These are phyloP conservation scores for Sebastes vulpes DNA, from an alignment of 2,797 vertebrate species.

Conservation along the genomic window DNA sequence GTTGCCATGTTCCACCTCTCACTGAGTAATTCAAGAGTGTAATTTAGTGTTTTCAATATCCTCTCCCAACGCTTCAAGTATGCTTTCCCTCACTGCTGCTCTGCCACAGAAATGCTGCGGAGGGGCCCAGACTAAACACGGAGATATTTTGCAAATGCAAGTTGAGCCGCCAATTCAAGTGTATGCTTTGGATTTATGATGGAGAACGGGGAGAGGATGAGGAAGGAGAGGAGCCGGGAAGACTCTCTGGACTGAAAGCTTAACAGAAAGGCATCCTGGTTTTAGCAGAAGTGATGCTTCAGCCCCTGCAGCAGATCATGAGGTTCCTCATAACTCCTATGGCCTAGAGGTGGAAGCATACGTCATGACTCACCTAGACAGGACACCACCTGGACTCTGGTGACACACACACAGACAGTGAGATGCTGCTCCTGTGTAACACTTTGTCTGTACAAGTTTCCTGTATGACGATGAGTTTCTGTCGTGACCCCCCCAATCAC, in stretches of 20 bases:
- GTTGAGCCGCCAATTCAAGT: constrained; percentile 1
- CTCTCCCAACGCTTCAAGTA: constrained; percentile 45
- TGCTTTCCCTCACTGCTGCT: constrained; percentile 39
- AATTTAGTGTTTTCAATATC: constrained; percentile 65
- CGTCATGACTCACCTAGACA: constrained; percentile 48
- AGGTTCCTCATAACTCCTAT: constrained; percentile 4
- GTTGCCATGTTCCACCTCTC: constrained; percentile 30
- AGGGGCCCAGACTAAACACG: constrained; percentile 47
- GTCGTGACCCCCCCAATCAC: constrained; percentile 16
- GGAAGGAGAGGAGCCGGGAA: background rate
- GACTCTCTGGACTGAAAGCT: background rate
- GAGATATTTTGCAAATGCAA: constrained; percentile 43
- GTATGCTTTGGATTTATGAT: constrained; percentile 30
- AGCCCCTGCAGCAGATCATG: background rate
- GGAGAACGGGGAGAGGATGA: constrained; percentile 5
- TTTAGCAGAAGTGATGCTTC: background rate
- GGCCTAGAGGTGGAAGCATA: constrained; percentile 32
- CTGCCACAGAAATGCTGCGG: constrained; percentile 59
- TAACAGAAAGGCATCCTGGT: background rate
- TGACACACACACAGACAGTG: constrained; percentile 36
- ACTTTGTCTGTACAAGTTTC: constrained; percentile 45
- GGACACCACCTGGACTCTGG: constrained; percentile 65
- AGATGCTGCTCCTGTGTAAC: background rate
- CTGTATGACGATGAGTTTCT: constrained; percentile 36
- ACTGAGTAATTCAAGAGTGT: constrained; percentile 34